phyloP scores from a whole-genome alignment of 2,888 invertebrate species.

The Agrilus cyanescens region DNA sequence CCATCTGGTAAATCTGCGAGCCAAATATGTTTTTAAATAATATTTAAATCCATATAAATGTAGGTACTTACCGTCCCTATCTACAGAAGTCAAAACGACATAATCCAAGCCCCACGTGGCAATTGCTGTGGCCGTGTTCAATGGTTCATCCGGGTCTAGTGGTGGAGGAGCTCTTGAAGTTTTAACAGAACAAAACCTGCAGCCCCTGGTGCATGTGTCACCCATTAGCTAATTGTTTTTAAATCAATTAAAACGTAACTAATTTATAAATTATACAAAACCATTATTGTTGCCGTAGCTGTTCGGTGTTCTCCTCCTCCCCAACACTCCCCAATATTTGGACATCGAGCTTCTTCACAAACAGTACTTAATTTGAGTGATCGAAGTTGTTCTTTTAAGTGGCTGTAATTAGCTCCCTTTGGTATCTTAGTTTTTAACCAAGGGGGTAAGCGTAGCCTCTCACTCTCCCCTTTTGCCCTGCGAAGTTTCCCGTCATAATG shows the following conservation, averaged over 20 bases:
- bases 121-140: conserved; percentile 86
- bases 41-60: neutral
- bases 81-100: conserved; percentile 95
- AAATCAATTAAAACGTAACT: neutral
- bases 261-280: conserved; percentile 31
- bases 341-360: conserved; percentile 95
- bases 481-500: conserved; percentile 72
- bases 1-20: conserved; percentile 81
- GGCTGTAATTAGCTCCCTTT: conserved; percentile 73
- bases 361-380: conserved; percentile 86
- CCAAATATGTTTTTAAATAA: neutral
- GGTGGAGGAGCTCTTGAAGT: conserved; percentile 84
- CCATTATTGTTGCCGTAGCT: conserved; percentile 99
- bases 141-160: conserved; percentile 80
- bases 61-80: conserved; percentile 70
- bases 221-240: conserved; percentile 66
- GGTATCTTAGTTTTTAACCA: conserved; percentile 95
- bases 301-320: conserved; percentile 88
- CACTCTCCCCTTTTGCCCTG: conserved; percentile 63
- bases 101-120: conserved; percentile 94
- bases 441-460: conserved; percentile 76
- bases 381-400: conserved; percentile 73
- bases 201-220: conserved; percentile 97
- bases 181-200: conserved; percentile 97
- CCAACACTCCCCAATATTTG: conserved; percentile 99